phyloP scores from a whole-genome alignment of 2,888 invertebrate species.

The Melanargia galathea region DNA sequence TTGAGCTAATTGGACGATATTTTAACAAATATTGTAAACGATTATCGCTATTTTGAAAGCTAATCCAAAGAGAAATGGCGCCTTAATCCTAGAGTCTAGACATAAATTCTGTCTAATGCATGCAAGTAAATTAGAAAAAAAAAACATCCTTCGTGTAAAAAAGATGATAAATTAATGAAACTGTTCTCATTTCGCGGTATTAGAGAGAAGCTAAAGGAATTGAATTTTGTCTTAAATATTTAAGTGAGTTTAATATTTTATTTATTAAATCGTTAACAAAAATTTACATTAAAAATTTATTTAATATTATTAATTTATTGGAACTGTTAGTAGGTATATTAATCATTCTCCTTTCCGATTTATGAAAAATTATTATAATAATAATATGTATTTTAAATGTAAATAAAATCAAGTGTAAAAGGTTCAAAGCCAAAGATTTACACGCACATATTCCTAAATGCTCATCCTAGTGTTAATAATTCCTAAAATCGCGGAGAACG shows the following conservation, averaged over 20 bases:
- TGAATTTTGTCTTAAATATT: constrained; percentile 17
- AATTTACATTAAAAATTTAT: not conserved
- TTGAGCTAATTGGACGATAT: too few relatives aligned
- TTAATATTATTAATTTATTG: constrained; percentile 11
- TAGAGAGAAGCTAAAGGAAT: constrained; percentile 11
- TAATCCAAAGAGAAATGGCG: too few relatives aligned
- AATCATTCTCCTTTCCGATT: not conserved
- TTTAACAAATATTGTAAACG: too few relatives aligned
- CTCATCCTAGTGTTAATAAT: constrained; percentile 39
- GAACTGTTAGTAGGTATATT: constrained; percentile 11
- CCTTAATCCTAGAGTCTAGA: not conserved
- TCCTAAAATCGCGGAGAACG: constrained; percentile 26
- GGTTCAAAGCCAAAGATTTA: constrained; percentile 23
- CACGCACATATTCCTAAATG: constrained; percentile 36
- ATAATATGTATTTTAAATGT: not conserved
- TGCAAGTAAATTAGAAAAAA: not conserved
- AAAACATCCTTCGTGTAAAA: too few relatives aligned
- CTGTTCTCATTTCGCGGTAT: not conserved
- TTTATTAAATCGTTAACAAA: not conserved
- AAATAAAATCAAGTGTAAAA: not conserved
- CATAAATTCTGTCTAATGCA: not conserved
- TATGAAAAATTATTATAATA: not conserved
- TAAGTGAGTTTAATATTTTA: too few relatives aligned
- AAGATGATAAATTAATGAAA: too few relatives aligned
- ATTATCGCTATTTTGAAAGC: too few relatives aligned